Evolutionary conservation across 2,797 vertebrate genomes (phyloP).

Genomic region (Manis pentadactyla): DNA sequence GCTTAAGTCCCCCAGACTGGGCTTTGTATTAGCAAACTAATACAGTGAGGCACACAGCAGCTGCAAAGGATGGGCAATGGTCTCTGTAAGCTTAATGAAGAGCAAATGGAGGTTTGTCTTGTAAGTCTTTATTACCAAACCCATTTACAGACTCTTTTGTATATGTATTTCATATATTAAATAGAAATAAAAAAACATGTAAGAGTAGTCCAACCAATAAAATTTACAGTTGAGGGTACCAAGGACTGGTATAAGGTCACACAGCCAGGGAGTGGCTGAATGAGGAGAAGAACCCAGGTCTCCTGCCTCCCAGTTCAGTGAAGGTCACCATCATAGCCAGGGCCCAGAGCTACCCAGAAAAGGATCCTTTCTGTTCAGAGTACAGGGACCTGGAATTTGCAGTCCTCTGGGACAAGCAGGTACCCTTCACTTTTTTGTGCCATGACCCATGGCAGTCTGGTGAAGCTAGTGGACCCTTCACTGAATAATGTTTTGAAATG

Average conservation of each 20-base stretch:
- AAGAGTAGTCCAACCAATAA: neutral
- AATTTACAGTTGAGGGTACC: neutral
- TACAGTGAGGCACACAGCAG: neutral
- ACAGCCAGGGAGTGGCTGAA: neutral
- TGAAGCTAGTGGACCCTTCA: neutral
- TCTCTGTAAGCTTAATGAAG: neutral
- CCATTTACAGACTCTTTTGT: neutral
- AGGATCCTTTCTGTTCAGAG: neutral
- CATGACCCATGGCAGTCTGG: neutral
- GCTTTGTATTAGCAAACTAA: neutral
- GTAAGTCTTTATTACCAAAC: neutral
- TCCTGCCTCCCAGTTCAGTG: neutral
- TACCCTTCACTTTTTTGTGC: neutral
- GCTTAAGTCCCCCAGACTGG: neutral
- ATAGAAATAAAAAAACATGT: neutral
- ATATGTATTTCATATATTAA: neutral
- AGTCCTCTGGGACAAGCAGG: neutral
- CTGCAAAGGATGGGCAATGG: neutral
- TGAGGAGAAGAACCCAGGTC: neutral
- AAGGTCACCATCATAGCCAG: neutral
- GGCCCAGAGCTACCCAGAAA: neutral
- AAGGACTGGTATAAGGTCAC: neutral
- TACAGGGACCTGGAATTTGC: neutral
- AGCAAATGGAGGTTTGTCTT: neutral
- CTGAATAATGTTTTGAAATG: neutral